Evolutionary conservation across 2,888 invertebrate genomes (phyloP), one percentile per base, ranked within the genome.

Genomic region (Eudemis profundana): DNA sequence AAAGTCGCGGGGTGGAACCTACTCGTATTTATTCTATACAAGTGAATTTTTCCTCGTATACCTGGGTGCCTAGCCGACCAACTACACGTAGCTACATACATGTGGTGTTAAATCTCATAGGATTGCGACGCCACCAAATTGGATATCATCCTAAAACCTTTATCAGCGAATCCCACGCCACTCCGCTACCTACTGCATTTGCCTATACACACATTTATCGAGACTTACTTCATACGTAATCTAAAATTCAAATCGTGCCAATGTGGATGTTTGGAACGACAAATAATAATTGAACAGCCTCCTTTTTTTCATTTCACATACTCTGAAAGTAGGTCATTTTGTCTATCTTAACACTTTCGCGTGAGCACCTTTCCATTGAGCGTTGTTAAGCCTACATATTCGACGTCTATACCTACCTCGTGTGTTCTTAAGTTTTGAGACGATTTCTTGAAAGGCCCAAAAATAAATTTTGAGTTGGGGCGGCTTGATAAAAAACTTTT

Each of bases 151-250:
- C 78, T 80, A 82, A 86, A 82, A 78, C 85, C 80, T 81, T 86
- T 87, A 87, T 87, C 87, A 83, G 82, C 67, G 61, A 70, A 72
- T 70, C 79, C 75, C 87, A 86, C 80, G 84, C 85, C 75, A 73
- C 74, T 74, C 74, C 74, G 75, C 73, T 74, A 73, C 53, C 59
- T 44, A 40, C 46, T 65, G 53, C 53, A 65, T 65, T 74, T 77
- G 77, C 84, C 84, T 85, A 85, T 82, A 78, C 83, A 84, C 83
- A 83, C 76, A 84, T 82, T 85, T 85, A 83, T 84, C 81, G 81
- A 78, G 75, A 75, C 73, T 70, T 69, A 66, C 69, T 68, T 72
- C 73, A 71, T 71, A 72, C 27, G 50, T 23, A 74, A 71, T 73
- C 71, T 74, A 71, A 74, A 64, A 64, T 64, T 74, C 74, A 74